These are phyloP conservation scores for Rhyacophila evoluta DNA, from an alignment of 2,888 invertebrate genomes.

Conservation along the genomic window DNA sequence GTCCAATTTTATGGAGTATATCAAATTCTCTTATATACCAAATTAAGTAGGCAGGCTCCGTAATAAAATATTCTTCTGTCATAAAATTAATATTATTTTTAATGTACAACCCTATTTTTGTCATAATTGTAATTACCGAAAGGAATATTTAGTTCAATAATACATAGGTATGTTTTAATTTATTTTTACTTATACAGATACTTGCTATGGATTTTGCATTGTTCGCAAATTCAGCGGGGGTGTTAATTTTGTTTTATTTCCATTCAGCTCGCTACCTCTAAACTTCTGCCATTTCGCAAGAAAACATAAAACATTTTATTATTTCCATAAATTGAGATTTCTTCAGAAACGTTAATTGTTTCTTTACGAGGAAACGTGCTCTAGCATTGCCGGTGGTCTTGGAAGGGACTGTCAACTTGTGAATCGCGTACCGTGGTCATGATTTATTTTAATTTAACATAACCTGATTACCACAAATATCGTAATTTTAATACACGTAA, in stretches of 20 bases:
- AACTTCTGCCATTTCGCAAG: slow-evolving; percentile 17
- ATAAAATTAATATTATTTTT: no score
- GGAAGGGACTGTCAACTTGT: not conserved
- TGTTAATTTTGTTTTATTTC: not conserved
- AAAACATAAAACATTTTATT: slow-evolving; percentile 46
- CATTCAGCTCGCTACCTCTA: not conserved
- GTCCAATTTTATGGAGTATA: no score
- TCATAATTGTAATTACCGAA: no score
- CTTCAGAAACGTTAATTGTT: slow-evolving; percentile 44
- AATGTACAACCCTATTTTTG: no score
- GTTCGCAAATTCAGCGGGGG: not conserved
- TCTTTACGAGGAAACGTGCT: slow-evolving; percentile 47
- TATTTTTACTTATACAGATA: no score
- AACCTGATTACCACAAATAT: no score
- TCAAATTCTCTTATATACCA: no score
- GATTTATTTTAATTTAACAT: not conserved
- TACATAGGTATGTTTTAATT: no score
- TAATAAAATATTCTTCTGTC: no score
- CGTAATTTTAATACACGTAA: no score
- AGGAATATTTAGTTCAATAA: no score
- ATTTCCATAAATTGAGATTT: slow-evolving; percentile 47
- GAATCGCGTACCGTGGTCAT: not conserved
- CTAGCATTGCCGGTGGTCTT: slow-evolving; percentile 40
- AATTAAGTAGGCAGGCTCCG: no score
- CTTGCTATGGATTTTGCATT: not conserved